Percentiles rank a stretch among this genome's conserved stretches.
Evolutionary conservation across 2,797 vertebrate genomes (phyloP).

Genomic region (Pipistrellus nathusii): DNA sequence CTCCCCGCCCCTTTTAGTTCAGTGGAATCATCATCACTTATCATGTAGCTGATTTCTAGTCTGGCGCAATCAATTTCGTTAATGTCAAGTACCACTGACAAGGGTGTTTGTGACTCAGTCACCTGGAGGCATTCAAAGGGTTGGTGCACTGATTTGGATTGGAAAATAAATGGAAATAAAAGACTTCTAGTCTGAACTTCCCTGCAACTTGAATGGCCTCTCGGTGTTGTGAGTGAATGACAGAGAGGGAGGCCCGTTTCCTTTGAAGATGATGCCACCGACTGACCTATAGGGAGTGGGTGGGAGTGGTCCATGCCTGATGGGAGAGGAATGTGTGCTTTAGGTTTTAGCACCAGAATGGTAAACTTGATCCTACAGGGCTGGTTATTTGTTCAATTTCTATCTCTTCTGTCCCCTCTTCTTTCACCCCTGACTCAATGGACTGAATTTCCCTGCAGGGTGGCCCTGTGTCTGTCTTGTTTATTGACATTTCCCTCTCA

Average conservation of each 20-base stretch:
- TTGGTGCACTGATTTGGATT: neutral
- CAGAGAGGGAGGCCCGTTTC: neutral
- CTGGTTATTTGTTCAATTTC: neutral
- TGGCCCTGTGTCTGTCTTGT: neutral
- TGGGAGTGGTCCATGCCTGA: neutral
- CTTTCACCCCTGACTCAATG: neutral
- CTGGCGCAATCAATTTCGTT: constrained; percentile 64
- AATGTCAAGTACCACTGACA: constrained; percentile 70
- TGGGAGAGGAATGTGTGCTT: neutral
- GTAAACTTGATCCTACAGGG: neutral
- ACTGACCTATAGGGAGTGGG: no score
- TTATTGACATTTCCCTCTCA: neutral
- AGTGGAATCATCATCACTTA: constrained; percentile 22
- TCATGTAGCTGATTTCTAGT: constrained; percentile 59
- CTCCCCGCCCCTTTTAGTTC: neutral
- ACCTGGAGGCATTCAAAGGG: constrained; percentile 59
- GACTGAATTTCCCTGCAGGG: neutral
- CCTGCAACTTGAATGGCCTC: neutral
- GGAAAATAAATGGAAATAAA: constrained; percentile 60
- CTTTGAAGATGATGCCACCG: neutral
- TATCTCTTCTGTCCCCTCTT: neutral
- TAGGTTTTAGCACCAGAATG: neutral
- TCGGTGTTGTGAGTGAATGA: neutral
- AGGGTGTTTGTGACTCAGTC: constrained; percentile 64
- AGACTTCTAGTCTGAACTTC: neutral